Evolutionary conservation across 2,888 invertebrate species (phyloP).

Genomic region (Luperina testacea): DNA sequence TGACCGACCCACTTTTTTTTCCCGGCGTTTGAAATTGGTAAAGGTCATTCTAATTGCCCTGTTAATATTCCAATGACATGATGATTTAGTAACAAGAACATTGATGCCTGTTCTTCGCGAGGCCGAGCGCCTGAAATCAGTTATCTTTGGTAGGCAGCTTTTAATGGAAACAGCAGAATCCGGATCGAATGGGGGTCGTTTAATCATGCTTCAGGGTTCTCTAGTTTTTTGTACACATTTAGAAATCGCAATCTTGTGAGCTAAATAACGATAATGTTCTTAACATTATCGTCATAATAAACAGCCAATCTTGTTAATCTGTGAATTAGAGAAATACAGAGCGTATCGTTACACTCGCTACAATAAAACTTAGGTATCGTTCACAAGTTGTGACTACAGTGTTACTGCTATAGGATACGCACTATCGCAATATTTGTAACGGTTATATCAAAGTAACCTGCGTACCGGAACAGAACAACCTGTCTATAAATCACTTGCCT

Average conservation of each 20-base stretch:
- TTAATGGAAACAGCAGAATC: background rate
- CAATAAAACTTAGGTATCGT: slow-evolving; percentile 1
- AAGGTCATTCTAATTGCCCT: background rate
- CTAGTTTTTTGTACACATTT: background rate
- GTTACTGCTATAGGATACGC: too few species aligned
- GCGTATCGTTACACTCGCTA: background rate
- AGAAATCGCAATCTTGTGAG: background rate
- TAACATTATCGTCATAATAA: background rate
- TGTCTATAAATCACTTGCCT: slow-evolving; percentile 2
- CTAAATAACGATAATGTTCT: too few species aligned
- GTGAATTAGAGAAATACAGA: slow-evolving; percentile 5
- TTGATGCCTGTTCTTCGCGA: background rate
- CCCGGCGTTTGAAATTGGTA: background rate
- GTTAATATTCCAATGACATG: background rate
- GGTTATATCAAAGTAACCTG: background rate
- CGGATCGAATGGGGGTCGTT: background rate
- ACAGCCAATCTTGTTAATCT: slow-evolving; percentile 1
- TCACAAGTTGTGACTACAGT: background rate
- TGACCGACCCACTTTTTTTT: background rate
- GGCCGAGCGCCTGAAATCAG: background rate
- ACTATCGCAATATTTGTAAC: background rate
- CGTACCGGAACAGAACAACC: slow-evolving; percentile 7
- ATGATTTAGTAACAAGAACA: background rate
- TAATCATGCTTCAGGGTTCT: background rate
- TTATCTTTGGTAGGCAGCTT: background rate